phyloP scores from a whole-genome alignment of 2,888 invertebrate genomes.

The Malachius bipustulatus region DNA sequence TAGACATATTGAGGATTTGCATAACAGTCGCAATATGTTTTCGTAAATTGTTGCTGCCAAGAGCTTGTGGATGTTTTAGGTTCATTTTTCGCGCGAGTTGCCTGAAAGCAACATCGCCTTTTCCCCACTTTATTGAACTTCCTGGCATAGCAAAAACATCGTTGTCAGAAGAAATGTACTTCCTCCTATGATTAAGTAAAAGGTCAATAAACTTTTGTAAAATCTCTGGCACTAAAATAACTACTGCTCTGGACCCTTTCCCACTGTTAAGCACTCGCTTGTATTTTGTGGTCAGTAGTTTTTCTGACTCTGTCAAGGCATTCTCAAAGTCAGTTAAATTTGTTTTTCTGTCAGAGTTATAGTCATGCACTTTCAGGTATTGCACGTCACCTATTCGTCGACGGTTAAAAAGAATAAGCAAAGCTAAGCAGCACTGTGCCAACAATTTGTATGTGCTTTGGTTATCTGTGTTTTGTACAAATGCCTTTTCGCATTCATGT shows the following conservation, averaged over 20 bases:
- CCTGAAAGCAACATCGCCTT: constrained; percentile 23
- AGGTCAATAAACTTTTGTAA: constrained; percentile 19
- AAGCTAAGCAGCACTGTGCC: no score
- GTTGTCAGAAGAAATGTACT: constrained; percentile 22
- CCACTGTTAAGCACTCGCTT: constrained; percentile 20
- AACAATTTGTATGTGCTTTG: no score
- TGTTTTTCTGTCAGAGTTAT: no score
- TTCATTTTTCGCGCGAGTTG: constrained; percentile 18
- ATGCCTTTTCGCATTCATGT: no score
- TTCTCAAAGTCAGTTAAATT: no score
- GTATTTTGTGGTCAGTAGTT: constrained; percentile 19
- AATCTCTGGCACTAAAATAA: constrained; percentile 21
- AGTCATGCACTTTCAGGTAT: no score
- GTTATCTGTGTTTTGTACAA: no score
- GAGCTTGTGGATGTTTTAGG: constrained; percentile 13
- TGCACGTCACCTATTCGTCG: no score
- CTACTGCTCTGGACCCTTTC: constrained; percentile 23
- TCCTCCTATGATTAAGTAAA: constrained; percentile 18
- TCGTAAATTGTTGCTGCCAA: constrained; percentile 13
- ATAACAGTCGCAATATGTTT: constrained; percentile 18
- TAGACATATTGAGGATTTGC: constrained; percentile 15
- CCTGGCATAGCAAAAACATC: constrained; percentile 22
- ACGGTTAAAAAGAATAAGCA: no score
- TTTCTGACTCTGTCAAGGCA: no score
- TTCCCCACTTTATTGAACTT: constrained; percentile 22